A percentile compares a stretch with the other conserved stretches of the same genome.
phyloP scores from a whole-genome alignment of 2,113 vertebrate species.

The Colossoma macropomum region DNA sequence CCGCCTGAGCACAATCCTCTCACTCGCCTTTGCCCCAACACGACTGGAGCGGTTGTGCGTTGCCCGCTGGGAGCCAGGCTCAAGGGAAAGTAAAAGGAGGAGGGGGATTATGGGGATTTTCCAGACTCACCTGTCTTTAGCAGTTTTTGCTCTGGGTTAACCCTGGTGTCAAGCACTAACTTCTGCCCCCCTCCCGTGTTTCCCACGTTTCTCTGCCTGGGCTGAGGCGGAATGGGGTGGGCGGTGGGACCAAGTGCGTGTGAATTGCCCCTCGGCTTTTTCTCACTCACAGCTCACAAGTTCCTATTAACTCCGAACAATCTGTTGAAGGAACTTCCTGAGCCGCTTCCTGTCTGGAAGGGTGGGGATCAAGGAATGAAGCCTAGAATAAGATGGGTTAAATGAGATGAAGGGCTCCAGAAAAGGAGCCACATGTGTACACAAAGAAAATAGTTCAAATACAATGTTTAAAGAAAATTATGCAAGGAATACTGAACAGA shows the following conservation, averaged over 20 bases:
- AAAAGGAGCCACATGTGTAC: neutral
- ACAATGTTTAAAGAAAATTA: neutral
- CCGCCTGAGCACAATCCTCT: neutral
- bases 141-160: conserved; percentile 1
- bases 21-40: neutral
- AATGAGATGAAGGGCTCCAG: conserved; percentile 5
- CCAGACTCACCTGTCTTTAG: conserved; percentile 10
- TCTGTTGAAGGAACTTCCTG: conserved; percentile 67
- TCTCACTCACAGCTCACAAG: conserved; percentile 40
- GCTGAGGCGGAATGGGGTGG: neutral
- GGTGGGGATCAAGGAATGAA: conserved; percentile 56
- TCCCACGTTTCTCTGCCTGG: conserved; percentile 35
- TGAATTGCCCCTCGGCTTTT: conserved; percentile 56
- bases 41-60: neutral
- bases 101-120: conserved; percentile 32
- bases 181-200: conserved; percentile 8
- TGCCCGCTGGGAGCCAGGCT: neutral
- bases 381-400: neutral
- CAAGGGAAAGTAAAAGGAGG: neutral
- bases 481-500: neutral
- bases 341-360: conserved; percentile 65
- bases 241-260: conserved; percentile 42
- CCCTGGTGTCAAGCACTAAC: neutral
- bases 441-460: neutral
- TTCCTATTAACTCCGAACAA: conserved; percentile 60